Evolutionary conservation across 2,113 vertebrate genomes (phyloP).

Genomic region (Carlito syrichta): DNA sequence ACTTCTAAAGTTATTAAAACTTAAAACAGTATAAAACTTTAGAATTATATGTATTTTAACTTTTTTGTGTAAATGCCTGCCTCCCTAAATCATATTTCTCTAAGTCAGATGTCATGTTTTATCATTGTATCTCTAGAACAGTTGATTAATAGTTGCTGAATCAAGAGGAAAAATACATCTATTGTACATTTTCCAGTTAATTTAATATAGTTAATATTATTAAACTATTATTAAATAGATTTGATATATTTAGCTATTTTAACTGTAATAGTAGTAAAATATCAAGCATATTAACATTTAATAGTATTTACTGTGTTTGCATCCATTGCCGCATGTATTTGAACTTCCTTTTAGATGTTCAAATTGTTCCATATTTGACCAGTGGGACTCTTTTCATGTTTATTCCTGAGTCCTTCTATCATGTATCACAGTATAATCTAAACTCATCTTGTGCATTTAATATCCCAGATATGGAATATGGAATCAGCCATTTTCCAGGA

Average conservation of each 20-base stretch:
- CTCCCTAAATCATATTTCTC: neutral
- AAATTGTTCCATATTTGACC: neutral
- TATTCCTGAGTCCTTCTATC: conserved; percentile 29
- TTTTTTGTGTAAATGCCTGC: neutral
- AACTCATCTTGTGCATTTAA: neutral
- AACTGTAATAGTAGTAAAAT: neutral
- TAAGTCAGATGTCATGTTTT: neutral
- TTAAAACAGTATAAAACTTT: conserved; percentile 5
- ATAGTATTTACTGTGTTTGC: neutral
- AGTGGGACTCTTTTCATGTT: neutral
- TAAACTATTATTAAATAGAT: neutral
- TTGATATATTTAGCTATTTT: neutral
- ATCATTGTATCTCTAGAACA: neutral
- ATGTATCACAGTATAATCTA: neutral
- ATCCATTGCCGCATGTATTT: neutral
- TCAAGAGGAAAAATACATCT: neutral
- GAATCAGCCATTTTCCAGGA: conserved; percentile 11
- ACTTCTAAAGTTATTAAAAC: conserved; percentile 25
- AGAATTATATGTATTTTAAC: neutral
- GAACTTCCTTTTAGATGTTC: neutral
- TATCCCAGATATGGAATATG: neutral
- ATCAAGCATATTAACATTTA: neutral
- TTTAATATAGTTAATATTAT: neutral
- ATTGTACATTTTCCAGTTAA: neutral
- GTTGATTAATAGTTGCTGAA: neutral